Percentiles rank a stretch among this genome's conserved stretches.
Evolutionary conservation across 2,113 vertebrate genomes (phyloP).

Genomic region (Pterophyllum scalare): DNA sequence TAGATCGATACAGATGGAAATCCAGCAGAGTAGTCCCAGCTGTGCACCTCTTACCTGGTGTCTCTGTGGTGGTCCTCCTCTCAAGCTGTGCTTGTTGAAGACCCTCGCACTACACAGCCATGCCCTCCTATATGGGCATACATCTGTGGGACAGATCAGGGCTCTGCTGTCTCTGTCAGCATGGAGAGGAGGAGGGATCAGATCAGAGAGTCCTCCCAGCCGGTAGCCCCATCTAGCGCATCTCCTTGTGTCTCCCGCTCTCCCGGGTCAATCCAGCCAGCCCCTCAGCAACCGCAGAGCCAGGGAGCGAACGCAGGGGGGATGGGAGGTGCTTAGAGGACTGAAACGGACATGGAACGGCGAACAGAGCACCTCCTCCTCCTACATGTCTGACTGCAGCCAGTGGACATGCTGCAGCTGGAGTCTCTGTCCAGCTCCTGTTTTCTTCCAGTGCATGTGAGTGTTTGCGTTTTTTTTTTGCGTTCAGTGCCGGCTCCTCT

Average conservation of each 20-base stretch:
- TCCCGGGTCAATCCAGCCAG: conserved; percentile 80
- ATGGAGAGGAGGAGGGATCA: conserved; percentile 56
- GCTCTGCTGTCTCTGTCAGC: conserved; percentile 55
- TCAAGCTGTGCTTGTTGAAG: conserved; percentile 61
- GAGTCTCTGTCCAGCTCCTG: conserved; percentile 48
- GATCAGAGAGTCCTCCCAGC: conserved; percentile 69
- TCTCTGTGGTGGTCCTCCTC: conserved; percentile 62
- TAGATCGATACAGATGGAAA: conserved; percentile 34
- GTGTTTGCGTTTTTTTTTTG: conserved; percentile 33
- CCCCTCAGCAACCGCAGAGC: conserved; percentile 73
- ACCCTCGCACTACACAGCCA: conserved; percentile 66
- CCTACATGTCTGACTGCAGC: conserved; percentile 75
- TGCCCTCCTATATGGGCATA: conserved; percentile 80
- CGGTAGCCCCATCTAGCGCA: conserved; percentile 63
- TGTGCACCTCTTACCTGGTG: conserved; percentile 71
- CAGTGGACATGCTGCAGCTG: conserved; percentile 64
- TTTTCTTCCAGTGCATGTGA: conserved; percentile 39
- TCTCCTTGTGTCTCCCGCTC: conserved; percentile 73
- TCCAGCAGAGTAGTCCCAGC: conserved; percentile 38
- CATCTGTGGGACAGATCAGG: conserved; percentile 66
- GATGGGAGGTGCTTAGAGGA: conserved; percentile 76
- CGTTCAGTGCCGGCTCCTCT: conserved; percentile 44
- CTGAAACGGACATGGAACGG: conserved; percentile 62
- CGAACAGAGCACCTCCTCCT: conserved; percentile 73
- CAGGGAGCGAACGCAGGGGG: conserved; percentile 48